Conservation (phyloP, 2,888 invertebrate species). For the Campoletis raptor region DNA sequence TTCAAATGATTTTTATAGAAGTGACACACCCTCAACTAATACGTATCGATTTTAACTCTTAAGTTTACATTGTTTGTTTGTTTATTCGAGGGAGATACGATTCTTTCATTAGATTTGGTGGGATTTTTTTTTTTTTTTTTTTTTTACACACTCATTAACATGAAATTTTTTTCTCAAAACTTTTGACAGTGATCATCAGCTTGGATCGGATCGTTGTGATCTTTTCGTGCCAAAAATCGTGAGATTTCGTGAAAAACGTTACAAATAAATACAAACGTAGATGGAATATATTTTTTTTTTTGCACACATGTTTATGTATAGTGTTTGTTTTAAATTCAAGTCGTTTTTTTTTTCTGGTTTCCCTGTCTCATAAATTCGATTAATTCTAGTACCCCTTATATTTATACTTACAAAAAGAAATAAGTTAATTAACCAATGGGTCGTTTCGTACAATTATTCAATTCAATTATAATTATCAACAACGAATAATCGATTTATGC, state of each 20-base stretch:
- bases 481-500: slow-evolving; percentile 22
- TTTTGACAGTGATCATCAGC: slow-evolving; percentile 35
- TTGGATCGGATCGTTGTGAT: slow-evolving; percentile 16
- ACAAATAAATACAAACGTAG: slow-evolving; percentile 69
- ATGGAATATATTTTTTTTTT: slow-evolving; percentile 40
- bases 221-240: slow-evolving; percentile 42
- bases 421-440: slow-evolving; percentile 15
- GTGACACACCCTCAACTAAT: slow-evolving; percentile 41
- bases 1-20: slow-evolving; percentile 25
- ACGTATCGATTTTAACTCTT: slow-evolving; percentile 51
- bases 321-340: slow-evolving; percentile 36
- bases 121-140: no score
- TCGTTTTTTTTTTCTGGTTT: slow-evolving; percentile 8
- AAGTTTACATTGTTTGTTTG: slow-evolving; percentile 43
- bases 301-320: slow-evolving; percentile 53
- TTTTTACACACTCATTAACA: slow-evolving; percentile 60
- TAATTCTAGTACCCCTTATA: slow-evolving; percentile 43
- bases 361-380: slow-evolving; percentile 29
- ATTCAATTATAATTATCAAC: slow-evolving; percentile 27
- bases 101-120: slow-evolving; percentile 33
- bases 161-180: slow-evolving; percentile 40
- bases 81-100: slow-evolving; percentile 57
- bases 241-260: slow-evolving; percentile 63
- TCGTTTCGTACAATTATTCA: slow-evolving; percentile 24
- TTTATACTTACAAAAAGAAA: slow-evolving; percentile 49